Evolutionary conservation across 2,797 vertebrate genomes (phyloP).

Genomic region (Sebastes cheni): DNA sequence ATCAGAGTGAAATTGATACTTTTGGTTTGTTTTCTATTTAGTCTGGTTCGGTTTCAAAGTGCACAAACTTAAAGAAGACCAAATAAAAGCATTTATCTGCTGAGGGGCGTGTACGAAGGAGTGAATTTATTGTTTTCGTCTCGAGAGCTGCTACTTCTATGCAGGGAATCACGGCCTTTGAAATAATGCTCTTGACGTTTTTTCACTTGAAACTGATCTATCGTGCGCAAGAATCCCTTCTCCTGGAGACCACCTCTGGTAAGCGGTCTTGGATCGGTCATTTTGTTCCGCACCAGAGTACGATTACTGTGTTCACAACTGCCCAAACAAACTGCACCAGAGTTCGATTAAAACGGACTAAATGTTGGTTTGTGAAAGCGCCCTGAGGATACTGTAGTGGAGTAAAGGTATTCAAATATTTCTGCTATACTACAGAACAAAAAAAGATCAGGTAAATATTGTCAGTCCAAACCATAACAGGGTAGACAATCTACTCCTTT

Average conservation of each 20-base stretch:
- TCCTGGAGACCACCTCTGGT: too few species aligned
- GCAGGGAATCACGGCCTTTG: fast-evolving
- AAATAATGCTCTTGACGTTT: not conserved
- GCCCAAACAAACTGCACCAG: too few species aligned
- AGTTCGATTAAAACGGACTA: not conserved
- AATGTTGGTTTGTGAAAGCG: not conserved
- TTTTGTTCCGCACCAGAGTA: too few species aligned
- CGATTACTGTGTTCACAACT: too few species aligned
- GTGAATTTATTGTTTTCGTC: not conserved
- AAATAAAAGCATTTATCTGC: fast-evolving
- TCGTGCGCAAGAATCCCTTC: too few species aligned
- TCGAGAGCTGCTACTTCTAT: not conserved
- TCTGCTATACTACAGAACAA: not conserved
- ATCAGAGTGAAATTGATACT: too few species aligned
- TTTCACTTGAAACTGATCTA: not conserved
- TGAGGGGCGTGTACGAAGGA: not conserved
- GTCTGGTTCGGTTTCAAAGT: not conserved
- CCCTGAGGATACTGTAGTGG: not conserved
- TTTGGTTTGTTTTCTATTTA: not conserved
- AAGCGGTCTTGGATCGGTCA: too few species aligned
- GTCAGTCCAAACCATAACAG: not conserved
- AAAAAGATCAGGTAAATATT: not conserved
- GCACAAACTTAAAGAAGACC: not conserved
- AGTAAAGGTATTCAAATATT: not conserved
- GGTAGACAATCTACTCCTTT: not conserved